Conservation (phyloP, 2,113 vertebrate species). For the Gobiocypris rarus region DNA sequence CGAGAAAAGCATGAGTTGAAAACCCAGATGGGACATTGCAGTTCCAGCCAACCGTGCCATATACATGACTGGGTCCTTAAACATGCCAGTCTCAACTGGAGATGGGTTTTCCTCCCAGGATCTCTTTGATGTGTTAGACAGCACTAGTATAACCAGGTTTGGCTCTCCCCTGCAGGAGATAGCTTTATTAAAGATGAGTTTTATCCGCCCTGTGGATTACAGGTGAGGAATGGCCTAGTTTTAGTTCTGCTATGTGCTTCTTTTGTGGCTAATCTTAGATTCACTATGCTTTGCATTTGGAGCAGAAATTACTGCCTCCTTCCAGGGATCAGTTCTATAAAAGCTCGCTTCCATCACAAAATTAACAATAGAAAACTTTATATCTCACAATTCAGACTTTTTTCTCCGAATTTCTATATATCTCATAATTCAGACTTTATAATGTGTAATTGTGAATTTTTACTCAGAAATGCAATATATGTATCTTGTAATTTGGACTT, state of each 20-base stretch:
- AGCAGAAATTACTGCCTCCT: not conserved
- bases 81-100: conserved; percentile 3
- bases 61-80: conserved; percentile 7
- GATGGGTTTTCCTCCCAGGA: not conserved
- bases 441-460: too few species aligned
- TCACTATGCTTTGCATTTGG: conserved; percentile 2
- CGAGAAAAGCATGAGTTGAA: not conserved
- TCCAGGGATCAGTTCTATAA: not conserved
- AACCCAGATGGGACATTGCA: not conserved
- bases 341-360: too few species aligned
- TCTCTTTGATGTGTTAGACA: not conserved
- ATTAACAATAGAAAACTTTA: too few species aligned
- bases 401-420: too few species aligned
- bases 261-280: not conserved
- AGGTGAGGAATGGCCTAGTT: conserved; percentile 5
- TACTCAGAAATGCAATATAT: too few species aligned
- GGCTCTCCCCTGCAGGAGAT: not conserved
- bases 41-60: not conserved
- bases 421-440: too few species aligned
- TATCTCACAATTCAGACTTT: too few species aligned
- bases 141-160: not conserved
- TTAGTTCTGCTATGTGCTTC: not conserved
- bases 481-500: too few species aligned
- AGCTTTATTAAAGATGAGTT: not conserved
- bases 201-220: not conserved